phyloP scores from a whole-genome alignment of 1,140 invertebrate genomes.

The Drosophila serrata region DNA sequence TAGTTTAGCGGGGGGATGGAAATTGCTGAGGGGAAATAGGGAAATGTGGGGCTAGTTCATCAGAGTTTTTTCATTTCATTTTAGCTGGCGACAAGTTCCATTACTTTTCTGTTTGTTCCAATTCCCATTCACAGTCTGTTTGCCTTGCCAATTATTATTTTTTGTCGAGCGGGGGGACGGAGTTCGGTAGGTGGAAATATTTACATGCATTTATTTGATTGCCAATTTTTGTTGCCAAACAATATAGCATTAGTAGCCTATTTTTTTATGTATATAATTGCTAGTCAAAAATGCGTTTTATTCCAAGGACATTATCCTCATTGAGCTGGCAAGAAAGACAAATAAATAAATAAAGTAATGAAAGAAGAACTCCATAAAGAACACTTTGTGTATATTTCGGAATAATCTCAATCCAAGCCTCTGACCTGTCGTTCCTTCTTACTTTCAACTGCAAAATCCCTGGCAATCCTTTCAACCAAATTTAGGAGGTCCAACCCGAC shows the following conservation, averaged over 20 bases:
- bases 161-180: neutral
- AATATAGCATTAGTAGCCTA: neutral
- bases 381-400: neutral
- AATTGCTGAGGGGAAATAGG: neutral
- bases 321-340: neutral
- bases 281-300: neutral
- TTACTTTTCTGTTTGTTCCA: slow-evolving; percentile 32
- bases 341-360: neutral
- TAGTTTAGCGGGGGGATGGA: slow-evolving; percentile 4
- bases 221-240: slow-evolving; percentile 30
- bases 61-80: slow-evolving; percentile 28
- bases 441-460: slow-evolving; percentile 10
- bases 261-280: neutral
- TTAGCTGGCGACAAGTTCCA: slow-evolving; percentile 21
- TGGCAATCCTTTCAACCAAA: slow-evolving; percentile 6
- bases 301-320: neutral
- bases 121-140: slow-evolving; percentile 26
- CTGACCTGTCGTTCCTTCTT: neutral
- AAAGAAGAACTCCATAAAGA: neutral
- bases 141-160: slow-evolving; percentile 31
- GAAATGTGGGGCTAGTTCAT: slow-evolving; percentile 22
- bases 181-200: neutral
- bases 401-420: neutral
- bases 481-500: slow-evolving; percentile 9
- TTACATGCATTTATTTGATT: slow-evolving; percentile 33